These are phyloP conservation scores for Corticium candelabrum DNA, from an alignment of 37 sponge, comb jelly and placozoan genomes.

Conservation along the genomic window DNA sequence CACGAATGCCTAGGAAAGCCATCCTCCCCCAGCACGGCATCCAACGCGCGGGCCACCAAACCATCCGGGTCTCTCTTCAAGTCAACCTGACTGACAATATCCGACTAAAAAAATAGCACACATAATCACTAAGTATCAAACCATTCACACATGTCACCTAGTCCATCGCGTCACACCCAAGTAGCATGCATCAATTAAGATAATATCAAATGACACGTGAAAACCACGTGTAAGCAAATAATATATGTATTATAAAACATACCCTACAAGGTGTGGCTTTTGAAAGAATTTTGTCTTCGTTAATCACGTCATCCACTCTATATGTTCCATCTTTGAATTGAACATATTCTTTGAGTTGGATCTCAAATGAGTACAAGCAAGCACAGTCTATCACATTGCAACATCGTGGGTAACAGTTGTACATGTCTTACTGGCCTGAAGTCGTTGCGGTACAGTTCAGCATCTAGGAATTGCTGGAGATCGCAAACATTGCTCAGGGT, in stretches of 20 bases:
- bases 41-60: constrained; percentile 42
- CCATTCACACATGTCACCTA: background rate
- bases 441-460: constrained; percentile 47
- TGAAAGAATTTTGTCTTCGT: background rate
- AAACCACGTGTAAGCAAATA: too few species aligned
- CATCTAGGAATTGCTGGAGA: constrained; percentile 61
- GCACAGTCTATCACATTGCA: too few species aligned
- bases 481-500: constrained; percentile 76
- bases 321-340: background rate
- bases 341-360: background rate
- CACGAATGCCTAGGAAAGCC: constrained; percentile 53
- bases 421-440: constrained; percentile 73
- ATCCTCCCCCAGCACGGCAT: constrained; percentile 27
- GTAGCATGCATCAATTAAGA: too few species aligned
- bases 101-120: constrained; percentile 39
- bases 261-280: too few species aligned
- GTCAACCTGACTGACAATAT: background rate
- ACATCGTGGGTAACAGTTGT: too few species aligned
- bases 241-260: too few species aligned
- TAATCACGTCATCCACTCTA: background rate
- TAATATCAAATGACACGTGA: too few species aligned
- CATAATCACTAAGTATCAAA: background rate
- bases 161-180: too few species aligned
- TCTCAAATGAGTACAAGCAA: background rate
- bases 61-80: constrained; percentile 42